Conservation (phyloP, 2,888 invertebrate species). For the Coleophora deauratella region DNA sequence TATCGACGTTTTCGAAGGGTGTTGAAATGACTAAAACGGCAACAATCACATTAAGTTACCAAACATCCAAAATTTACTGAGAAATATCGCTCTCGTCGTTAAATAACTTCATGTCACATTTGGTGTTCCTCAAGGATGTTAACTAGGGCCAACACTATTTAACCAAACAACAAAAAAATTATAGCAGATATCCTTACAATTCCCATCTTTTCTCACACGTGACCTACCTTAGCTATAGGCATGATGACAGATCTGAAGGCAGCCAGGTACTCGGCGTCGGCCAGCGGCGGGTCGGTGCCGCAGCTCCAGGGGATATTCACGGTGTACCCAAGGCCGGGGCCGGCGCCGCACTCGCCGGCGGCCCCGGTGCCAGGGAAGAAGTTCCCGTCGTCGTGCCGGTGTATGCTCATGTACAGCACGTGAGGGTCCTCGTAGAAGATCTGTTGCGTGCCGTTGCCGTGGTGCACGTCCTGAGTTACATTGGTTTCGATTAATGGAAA, state of each 20-base stretch:
- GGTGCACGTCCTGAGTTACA: slow-evolving; percentile 89
- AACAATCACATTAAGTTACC: too few relatives aligned
- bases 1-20: too few relatives aligned
- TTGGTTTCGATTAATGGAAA: too few relatives aligned
- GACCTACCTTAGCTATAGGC: slow-evolving; percentile 88
- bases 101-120: too few relatives aligned
- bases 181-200: too few relatives aligned
- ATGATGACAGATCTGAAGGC: slow-evolving; percentile 96
- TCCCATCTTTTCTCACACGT: not conserved
- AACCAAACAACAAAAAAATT: too few relatives aligned
- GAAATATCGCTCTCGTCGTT: too few relatives aligned
- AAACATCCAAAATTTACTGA: too few relatives aligned
- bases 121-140: too few relatives aligned
- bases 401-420: slow-evolving; percentile 96
- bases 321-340: slow-evolving; percentile 92
- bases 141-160: too few relatives aligned
- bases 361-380: slow-evolving; percentile 99
- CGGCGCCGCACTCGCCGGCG: slow-evolving; percentile 92
- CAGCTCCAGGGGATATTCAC: slow-evolving; percentile 98
- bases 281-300: slow-evolving; percentile 90
- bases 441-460: slow-evolving; percentile 99
- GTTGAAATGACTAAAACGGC: too few relatives aligned
- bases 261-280: slow-evolving; percentile 97
- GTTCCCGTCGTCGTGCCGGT: slow-evolving; percentile 99
- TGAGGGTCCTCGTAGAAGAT: slow-evolving; percentile 97